Evolutionary conservation across 2,113 vertebrate genomes (phyloP), one percentile per base, ranked within the genome.

Genomic region (Caloenas nicobarica): DNA sequence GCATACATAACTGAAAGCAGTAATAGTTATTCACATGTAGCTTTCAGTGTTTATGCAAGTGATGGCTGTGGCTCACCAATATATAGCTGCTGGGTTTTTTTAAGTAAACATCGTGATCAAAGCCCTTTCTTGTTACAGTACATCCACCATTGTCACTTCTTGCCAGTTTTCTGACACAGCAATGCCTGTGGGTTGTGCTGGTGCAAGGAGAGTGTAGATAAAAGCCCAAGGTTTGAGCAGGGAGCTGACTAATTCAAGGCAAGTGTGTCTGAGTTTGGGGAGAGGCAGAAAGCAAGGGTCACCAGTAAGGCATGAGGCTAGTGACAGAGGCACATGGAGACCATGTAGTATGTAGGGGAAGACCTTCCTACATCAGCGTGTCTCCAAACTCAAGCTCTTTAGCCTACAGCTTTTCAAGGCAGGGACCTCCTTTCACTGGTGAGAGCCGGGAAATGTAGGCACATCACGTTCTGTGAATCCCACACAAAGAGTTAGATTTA

Each of bases 401-500:
- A 44, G 9, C 7, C 11, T 8, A 25, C 1, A 77, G 28, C 34
- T 90, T 85, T 91, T 79, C 42, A 80, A 50, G 44, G 10, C 40
- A 57, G 44, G 31, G 23, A 50, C 10, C 7, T 73, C 14, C 38
- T 80, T 85, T 84, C 28, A 33, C 62, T 61, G 11, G 13, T 69
- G 51, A 83, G 25, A 86, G 24, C 54, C 90, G 68, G 50, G 40
- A 90, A 61, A 83, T 66, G 42, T 42, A 64, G 29, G 2, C 51
- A 46, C 31, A 2, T 81, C 5, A 1, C 2, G 0, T 81, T 71
- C 38, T 76, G 61, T 81, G 61, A 48, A 64, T 71, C 70, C 16
- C 81, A 25, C 58, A 58, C 58, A 46, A 46, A 72, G 28, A 85
- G 57, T 69, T 86, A 18, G 25, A 81, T 91, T 92, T 88, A 86